Base-by-base conservation (phyloP, 2,113 vertebrate species). In the Gymnobelideus leadbeateri region DNA sequence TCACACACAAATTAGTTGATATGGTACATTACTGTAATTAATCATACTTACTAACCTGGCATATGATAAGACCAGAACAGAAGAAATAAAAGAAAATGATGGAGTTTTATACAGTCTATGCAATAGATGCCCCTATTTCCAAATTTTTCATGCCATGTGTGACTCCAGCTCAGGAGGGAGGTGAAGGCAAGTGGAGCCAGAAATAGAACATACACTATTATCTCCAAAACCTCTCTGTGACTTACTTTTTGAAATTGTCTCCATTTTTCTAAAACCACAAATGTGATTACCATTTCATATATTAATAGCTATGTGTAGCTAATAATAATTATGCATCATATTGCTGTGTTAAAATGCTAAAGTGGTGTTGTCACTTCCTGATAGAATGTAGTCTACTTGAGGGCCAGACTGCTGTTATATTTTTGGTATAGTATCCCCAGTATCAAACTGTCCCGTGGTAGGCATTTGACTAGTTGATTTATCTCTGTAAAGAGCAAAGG, bases 61-160 rank as follows among this genome's bases (percentile, higher is more conserved):
- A 53, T 57, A 77, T 77, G 68, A 54, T 10, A 46, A 94, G 47
- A 54, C 43, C 77, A 93, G 93, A 95, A 91, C 52, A 90, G 6
- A 96, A 47, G 43, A n/a, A 91, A 43, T 92, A 77, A 90, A 77
- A 90, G 84, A 95, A 93, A 94, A 52, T 53, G 47, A 93, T 3
- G 23, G 31, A 50, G 77, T 77, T 95, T 95, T 95, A 46, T 9
- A 55, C 14, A 46, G 26, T 16, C 5, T 6, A 3, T 43, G 43
- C 3, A 89, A 77, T 92, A 89, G 9, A 37, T 49, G 21, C 8
- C n/a, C 47, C 51, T 90, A 24, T 2, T 51, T 91, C 91, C 31
- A 0, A 46, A 49, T 37, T 50, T 23, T 21, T 50, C 68, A 43
- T 52, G 16, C 47, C 46, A 46, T 10, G 19, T 26, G 10, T 43